Conservation (phyloP, 1,140 invertebrate genomes). For the Matsumurasca onukii region DNA sequence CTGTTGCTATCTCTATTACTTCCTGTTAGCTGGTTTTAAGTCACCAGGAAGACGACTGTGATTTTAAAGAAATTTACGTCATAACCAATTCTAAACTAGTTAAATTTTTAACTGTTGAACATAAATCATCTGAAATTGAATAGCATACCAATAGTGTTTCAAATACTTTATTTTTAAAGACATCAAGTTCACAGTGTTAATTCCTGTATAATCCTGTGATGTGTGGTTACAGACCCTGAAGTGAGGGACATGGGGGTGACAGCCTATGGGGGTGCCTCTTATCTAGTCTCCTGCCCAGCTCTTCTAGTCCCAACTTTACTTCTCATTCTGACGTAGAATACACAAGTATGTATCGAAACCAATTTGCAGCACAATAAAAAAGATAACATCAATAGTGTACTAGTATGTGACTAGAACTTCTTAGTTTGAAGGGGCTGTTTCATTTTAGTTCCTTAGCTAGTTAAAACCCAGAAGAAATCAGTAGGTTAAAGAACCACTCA, state of each 20-base stretch:
- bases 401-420: neutral
- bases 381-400: neutral
- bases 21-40: too few relatives aligned
- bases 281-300: constrained; percentile 8
- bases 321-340: constrained; percentile 12
- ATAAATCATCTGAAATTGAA: too few relatives aligned
- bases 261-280: constrained; percentile 46
- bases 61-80: too few relatives aligned
- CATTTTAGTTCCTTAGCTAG: neutral
- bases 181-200: too few relatives aligned
- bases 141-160: too few relatives aligned
- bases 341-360: constrained; percentile 7
- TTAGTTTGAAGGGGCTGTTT: neutral
- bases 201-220: too few relatives aligned
- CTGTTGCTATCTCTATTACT: too few relatives aligned
- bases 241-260: constrained; percentile 44
- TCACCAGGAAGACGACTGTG: too few relatives aligned
- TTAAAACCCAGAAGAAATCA: neutral
- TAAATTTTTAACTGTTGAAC: too few relatives aligned
- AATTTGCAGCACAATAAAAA: too few relatives aligned
- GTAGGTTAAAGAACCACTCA: neutral
- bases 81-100: too few relatives aligned
- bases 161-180: too few relatives aligned
- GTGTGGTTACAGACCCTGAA: constrained; percentile 39
- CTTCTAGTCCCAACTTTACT: neutral